These are phyloP conservation scores for Knipowitschia caucasica DNA, from an alignment of 2,797 vertebrate genomes.

Conservation along the genomic window DNA sequence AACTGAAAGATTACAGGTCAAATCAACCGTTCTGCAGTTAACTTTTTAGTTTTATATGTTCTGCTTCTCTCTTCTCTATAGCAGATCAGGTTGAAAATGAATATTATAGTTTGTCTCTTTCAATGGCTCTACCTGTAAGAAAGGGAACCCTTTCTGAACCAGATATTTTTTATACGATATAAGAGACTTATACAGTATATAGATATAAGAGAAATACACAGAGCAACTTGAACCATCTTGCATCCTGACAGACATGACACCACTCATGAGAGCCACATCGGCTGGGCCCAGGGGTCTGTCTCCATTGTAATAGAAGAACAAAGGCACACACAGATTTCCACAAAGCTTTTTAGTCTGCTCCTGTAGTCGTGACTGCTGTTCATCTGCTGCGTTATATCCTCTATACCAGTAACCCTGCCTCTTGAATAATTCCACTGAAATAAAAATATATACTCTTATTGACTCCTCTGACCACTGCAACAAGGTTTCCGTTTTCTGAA, in stretches of 20 bases:
- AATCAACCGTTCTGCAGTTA: background rate
- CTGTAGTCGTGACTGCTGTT: constrained; percentile 45
- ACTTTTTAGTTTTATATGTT: background rate
- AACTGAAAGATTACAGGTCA: background rate
- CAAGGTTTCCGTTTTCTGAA: too few relatives aligned
- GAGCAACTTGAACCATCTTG: constrained; percentile 38
- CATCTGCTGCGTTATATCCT: constrained; percentile 25
- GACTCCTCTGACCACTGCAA: too few relatives aligned
- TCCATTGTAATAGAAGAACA: constrained; percentile 35
- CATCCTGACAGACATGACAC: constrained; percentile 44
- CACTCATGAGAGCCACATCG: constrained; percentile 50
- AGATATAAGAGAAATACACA: too few relatives aligned
- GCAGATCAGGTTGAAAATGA: background rate
- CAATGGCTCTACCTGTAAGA: constrained; percentile 15
- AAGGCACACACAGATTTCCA: background rate
- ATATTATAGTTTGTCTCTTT: constrained; percentile 9
- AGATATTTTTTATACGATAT: too few relatives aligned
- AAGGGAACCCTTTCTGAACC: constrained; percentile 16
- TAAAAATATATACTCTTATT: too few relatives aligned
- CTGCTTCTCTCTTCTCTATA: background rate
- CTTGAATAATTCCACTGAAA: too few relatives aligned
- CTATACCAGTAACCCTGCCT: constrained; percentile 11
- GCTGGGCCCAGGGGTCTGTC: constrained; percentile 32
- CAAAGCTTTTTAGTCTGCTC: constrained; percentile 6
- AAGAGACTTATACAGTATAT: too few relatives aligned